Evolutionary conservation across 2,888 invertebrate genomes (phyloP).

Genomic region (Synanthedon myopaeformis): DNA sequence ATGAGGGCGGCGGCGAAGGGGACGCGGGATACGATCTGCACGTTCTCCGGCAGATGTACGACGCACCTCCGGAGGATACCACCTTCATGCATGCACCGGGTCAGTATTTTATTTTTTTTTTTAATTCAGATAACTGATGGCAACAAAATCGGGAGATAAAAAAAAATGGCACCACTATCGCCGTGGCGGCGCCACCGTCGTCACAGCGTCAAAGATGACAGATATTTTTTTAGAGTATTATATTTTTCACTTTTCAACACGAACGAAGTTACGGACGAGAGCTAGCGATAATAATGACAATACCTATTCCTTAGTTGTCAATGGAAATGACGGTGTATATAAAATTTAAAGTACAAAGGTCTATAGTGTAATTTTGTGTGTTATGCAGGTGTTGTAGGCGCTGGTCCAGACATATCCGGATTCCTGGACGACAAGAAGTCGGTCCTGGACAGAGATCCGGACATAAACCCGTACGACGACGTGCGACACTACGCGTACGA

Average conservation of each 20-base stretch:
- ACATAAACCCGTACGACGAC: conserved; percentile 94
- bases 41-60: conserved; percentile 78
- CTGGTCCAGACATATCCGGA: conserved; percentile 84
- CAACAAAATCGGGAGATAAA: not conserved
- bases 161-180: not conserved
- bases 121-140: too few species aligned
- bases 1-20: conserved; percentile 98
- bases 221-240: too few species aligned
- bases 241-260: too few species aligned
- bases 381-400: conserved; percentile 39
- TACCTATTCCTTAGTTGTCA: too few species aligned
- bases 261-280: too few species aligned
- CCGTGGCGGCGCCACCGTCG: not conserved
- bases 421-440: conserved; percentile 92
- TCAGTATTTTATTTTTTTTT: conserved; percentile 17
- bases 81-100: conserved; percentile 61
- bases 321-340: not conserved
- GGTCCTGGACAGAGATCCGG: conserved; percentile 90
- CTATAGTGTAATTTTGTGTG: not conserved
- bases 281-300: too few species aligned
- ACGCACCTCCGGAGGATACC: conserved; percentile 69
- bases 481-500: conserved; percentile 98
- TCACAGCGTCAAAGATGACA: too few species aligned
- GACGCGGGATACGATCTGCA: conserved; percentile 94
- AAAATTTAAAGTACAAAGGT: too few species aligned